Evolutionary conservation across 2,888 invertebrate genomes (phyloP), one percentile per base, ranked within the genome.

Genomic region (Mesorhabditis belari): DNA sequence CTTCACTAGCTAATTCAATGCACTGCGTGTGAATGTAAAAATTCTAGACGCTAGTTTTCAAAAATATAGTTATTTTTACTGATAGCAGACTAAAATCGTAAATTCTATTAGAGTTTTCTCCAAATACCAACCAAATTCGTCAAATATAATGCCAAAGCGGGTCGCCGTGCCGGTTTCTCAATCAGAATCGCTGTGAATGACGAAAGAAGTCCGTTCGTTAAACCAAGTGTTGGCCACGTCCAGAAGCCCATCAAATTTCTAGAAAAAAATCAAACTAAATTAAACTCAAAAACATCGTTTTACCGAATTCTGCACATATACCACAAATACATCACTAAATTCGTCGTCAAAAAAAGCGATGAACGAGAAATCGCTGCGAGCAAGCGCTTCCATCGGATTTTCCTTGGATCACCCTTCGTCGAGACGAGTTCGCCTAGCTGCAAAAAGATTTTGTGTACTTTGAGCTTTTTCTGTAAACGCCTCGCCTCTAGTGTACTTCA

Each of bases 121-220:
- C n/a, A n/a, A n/a, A n/a, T n/a, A n/a, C 61, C 55, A 82, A 87
- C 87, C 81, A 90, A 87, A 84, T 91, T 91, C 50, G 89, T 87
- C 24, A 90, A 88, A 81, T 91, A 91, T 21, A 91, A 84, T 68
- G 88, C 87, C 21, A 91, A 83, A 28, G 90, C 82, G 4, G 87
- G 86, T 61, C 90, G 85, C 70, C 91, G 86, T 60, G 76, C 75
- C 67, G 80, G 80, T 69, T 89, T 86, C 82, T 91, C 91, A 52
- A 90, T 85, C 35, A 88, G 77, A 80, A 91, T 89, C 52, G 90
- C 88, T 69, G 87, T 83, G 19, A 88, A 85, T 76, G 88, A 88
- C 17, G 88, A 87, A 25, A 89, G 76, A 79, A 89, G 87, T 23
- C 88, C 87, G 35, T 90, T 90, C 55, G 89, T 61, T 77, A 88